Percentiles rank a stretch among this genome's conserved stretches.
phyloP scores from a whole-genome alignment of 35 echinoderm and acorn worm genomes.

The Apostichopus parvimensis region DNA sequence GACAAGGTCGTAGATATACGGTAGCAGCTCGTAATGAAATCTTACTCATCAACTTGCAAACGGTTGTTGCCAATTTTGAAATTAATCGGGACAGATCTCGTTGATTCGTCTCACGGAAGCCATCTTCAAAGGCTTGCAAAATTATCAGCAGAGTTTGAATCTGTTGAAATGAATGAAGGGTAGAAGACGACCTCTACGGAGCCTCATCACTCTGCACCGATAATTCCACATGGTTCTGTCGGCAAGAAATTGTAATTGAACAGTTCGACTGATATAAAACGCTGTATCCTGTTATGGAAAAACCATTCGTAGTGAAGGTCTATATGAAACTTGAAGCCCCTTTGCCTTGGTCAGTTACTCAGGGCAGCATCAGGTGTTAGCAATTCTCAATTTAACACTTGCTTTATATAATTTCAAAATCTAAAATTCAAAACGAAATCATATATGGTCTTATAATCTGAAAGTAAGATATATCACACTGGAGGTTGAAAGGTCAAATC shows the following conservation, averaged over 20 bases:
- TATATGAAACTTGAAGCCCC: too few relatives aligned
- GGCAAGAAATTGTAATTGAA: background rate
- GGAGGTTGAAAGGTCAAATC: too few relatives aligned
- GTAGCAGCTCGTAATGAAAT: background rate
- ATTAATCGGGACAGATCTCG: conserved; percentile 3
- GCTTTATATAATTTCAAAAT: too few relatives aligned
- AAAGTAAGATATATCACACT: too few relatives aligned
- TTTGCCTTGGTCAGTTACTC: too few relatives aligned
- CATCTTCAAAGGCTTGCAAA: background rate
- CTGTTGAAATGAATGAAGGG: conserved; percentile 14
- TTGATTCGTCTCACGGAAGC: background rate
- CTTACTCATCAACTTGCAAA: background rate
- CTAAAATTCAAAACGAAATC: too few relatives aligned
- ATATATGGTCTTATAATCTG: too few relatives aligned
- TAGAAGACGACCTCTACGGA: conserved; percentile 7
- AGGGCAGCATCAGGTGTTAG: too few relatives aligned
- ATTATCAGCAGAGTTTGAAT: conserved; percentile 28
- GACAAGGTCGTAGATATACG: background rate
- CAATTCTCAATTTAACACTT: too few relatives aligned
- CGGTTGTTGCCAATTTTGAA: conserved; percentile 19
- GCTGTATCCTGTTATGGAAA: background rate
- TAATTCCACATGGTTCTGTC: conserved; percentile 23
- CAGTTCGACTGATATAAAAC: conserved; percentile 1
- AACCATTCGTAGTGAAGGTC: too few relatives aligned
- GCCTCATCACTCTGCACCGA: conserved; percentile 28